Evolutionary conservation across 2,797 vertebrate genomes (phyloP), one percentile per base, ranked within the genome.

Genomic region (Corythornis leucogaster): DNA sequence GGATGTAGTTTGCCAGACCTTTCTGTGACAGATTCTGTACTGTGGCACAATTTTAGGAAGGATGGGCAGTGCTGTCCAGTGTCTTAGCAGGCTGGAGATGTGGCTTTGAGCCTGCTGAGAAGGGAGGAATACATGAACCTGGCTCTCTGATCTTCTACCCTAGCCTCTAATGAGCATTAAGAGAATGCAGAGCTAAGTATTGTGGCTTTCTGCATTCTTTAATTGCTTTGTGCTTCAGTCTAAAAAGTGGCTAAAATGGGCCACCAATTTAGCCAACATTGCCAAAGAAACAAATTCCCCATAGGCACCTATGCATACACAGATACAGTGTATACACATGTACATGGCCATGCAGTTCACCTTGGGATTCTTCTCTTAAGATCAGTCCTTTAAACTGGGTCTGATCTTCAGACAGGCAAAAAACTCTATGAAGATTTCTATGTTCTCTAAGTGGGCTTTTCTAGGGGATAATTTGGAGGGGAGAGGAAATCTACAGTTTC

Each of bases 391-490:
- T 82, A 68, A 82, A 77, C 4, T 58, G 3, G 2, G 12, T 14
- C 43, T 86, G 46, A 13, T 64, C 42, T 81, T 67, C 24, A 59
- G 38, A 48, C 8, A 43, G 43, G 9, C 7, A 28, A 78, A 87
- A 40, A 70, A 7, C 4, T 45, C 10, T 8, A 5, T 25, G 35
- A 62, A 59, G 21, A 57, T 43, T 63, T 67, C 22, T 55, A 0
- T 53, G 15, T 26, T 66, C 22, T 53, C 51, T 38, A 80, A 78
- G 15, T 1, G 40, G 13, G 15, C 8, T 59, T 62, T 48, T 66
- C 4, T 14, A 38, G 12, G 5, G 16, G 3, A 2, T 31, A 31
- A 54, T 75, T 3, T 0, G 0, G 12, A 24, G 4, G 3, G 15
- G 11, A 25, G 15, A 7, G 5, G 45, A 28, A 55, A 18, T 19